Evolutionary conservation across 2,888 invertebrate genomes (phyloP), one percentile per base, ranked within the genome.

Genomic region (Marasmarcha lunaedactyla): DNA sequence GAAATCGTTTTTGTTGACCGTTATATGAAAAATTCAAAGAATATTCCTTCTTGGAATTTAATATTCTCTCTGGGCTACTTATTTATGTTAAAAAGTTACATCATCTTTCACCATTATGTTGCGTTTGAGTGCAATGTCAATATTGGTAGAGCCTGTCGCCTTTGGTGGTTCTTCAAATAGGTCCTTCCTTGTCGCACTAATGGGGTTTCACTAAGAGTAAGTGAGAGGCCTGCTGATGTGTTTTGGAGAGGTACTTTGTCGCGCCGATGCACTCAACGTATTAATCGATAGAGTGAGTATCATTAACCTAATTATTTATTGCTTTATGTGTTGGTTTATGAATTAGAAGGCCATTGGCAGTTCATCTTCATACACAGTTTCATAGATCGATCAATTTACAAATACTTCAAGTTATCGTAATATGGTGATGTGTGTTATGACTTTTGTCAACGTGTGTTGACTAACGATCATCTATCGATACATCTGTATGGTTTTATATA

Each of bases 211-310:
- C 4, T 30, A 9, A 3, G 30, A 30, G 30, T 30, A 11, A 30
- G 30, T 30, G 30, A 4, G 30, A 30, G 2, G 30, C 11, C 2
- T 62, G 64, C 57, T 70, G 69, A 68, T 70, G 69, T 58, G 58
- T 71, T 70, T 68, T 61, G 54, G 57, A 68, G 66, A 48, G 60
- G 61, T 67, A 57, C 61, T 66, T 30, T 30, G 30, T 51, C 45
- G 44, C 52, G 37, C 46, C 52, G 59, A 50, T 62, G 59, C 64
- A 59, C 59, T 61, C 50, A 55, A 57, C 41, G 11, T 30, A n/a
- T 30, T 3, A 30, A 30, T 30, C 30, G 30, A 30, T 30, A 30
- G 30, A 30, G 30, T 30, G 30, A 30, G 30, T 30, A 30, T 30
- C 30, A 30, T 30, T 30, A 30, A 30, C 30, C 30, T 30, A 30